phyloP scores from a whole-genome alignment of 1,140 invertebrate species.

The Drosophila truncata region DNA sequence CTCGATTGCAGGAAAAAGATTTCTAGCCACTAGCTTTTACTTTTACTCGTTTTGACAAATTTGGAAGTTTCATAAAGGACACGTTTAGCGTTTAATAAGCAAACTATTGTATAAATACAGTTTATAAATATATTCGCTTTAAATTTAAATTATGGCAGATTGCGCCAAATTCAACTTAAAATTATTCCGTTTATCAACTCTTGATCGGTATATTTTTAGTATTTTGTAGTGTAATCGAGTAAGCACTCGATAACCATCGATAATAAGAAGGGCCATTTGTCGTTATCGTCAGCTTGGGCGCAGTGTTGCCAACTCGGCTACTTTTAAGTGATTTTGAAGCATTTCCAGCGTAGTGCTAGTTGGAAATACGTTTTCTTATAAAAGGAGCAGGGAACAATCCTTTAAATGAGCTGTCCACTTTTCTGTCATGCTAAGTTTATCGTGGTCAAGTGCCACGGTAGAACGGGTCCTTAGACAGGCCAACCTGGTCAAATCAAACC shows the following conservation, averaged over 20 bases:
- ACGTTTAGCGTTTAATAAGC: neutral
- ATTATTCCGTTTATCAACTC: neutral
- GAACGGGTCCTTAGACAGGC: no score
- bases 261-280: neutral
- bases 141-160: neutral
- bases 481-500: no score
- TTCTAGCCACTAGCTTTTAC: neutral
- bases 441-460: no score
- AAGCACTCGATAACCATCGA: neutral
- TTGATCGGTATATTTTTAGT: neutral
- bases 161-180: neutral
- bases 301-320: no score
- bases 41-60: no score
- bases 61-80: no score
- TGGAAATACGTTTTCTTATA: no score
- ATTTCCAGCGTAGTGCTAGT: no score
- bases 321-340: no score
- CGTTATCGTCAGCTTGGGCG: slow-evolving; percentile 23
- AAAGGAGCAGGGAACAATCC: no score
- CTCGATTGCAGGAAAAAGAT: neutral
- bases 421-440: no score
- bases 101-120: neutral
- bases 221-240: neutral
- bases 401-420: no score
- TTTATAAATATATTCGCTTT: neutral